These are phyloP conservation scores for Melitaea athalia DNA, from an alignment of 2,888 invertebrate genomes.

Conservation along the genomic window DNA sequence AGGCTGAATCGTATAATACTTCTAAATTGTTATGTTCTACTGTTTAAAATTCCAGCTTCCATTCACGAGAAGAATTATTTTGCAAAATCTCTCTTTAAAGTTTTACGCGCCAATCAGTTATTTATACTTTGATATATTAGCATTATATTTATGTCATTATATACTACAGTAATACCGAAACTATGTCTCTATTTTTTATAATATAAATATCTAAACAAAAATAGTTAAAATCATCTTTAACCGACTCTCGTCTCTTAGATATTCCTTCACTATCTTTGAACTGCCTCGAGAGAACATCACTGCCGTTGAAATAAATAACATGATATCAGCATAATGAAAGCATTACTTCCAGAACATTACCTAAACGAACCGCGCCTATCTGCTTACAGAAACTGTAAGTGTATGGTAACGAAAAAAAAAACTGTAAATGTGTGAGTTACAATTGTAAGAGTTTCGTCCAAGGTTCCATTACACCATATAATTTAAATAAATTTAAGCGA, in stretches of 20 bases:
- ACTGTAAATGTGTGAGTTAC: background rate
- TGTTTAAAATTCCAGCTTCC: too few species aligned
- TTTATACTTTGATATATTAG: too few species aligned
- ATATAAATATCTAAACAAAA: background rate
- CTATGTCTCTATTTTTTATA: background rate
- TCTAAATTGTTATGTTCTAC: too few species aligned
- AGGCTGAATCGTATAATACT: too few species aligned
- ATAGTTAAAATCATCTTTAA: background rate
- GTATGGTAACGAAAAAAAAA: constrained; percentile 7
- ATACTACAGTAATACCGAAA: background rate
- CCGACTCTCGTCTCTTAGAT: background rate
- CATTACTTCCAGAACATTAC: constrained; percentile 36
- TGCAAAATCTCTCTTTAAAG: too few species aligned
- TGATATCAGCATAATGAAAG: constrained; percentile 26
- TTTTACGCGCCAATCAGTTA: too few species aligned
- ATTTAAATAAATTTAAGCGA: too few species aligned
- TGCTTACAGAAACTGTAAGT: constrained; percentile 21
- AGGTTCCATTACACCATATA: background rate
- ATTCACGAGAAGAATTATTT: too few species aligned
- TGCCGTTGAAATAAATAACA: constrained; percentile 18
- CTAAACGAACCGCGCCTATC: constrained; percentile 18
- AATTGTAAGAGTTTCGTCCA: background rate
- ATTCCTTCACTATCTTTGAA: constrained; percentile 2
- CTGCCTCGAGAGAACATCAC: background rate
- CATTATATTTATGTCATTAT: background rate